These are phyloP conservation scores for Antennarius striatus DNA, from an alignment of 2,113 vertebrate genomes.

Conservation along the genomic window DNA sequence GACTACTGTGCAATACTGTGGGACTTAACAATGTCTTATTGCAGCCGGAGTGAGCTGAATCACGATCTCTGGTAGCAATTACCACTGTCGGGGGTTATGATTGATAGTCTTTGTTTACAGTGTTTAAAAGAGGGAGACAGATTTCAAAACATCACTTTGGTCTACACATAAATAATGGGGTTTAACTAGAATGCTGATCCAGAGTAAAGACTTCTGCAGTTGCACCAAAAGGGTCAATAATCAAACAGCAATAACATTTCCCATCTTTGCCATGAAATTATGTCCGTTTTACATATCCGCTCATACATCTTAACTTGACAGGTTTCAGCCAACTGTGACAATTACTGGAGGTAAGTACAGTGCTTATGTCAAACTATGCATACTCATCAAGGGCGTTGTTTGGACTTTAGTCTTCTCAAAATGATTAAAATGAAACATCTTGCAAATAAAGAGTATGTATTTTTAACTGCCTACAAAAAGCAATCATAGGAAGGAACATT, in stretches of 20 bases:
- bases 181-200: slow-evolving; percentile 68
- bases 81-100: slow-evolving; percentile 78
- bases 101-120: slow-evolving; percentile 83
- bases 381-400: slow-evolving; percentile 68
- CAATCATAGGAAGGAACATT: slow-evolving; percentile 38
- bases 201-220: slow-evolving; percentile 68
- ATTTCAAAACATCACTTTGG: slow-evolving; percentile 79
- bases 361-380: slow-evolving; percentile 53
- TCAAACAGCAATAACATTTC: slow-evolving; percentile 81
- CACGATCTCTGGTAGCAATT: slow-evolving; percentile 80
- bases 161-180: slow-evolving; percentile 77
- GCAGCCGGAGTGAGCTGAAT: slow-evolving; percentile 19
- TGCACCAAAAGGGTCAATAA: slow-evolving; percentile 74
- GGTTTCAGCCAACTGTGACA: slow-evolving; percentile 78
- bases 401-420: slow-evolving; percentile 58
- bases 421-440: slow-evolving; percentile 65
- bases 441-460: slow-evolving; percentile 39
- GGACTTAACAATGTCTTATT: slow-evolving; percentile 30
- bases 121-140: slow-evolving; percentile 79
- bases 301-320: slow-evolving; percentile 83
- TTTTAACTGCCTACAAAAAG: slow-evolving; percentile 46
- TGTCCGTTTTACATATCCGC: slow-evolving; percentile 73
- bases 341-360: slow-evolving; percentile 70
- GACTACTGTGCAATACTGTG: slow-evolving; percentile 36
- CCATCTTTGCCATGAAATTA: slow-evolving; percentile 83